Percentiles rank a stretch among this genome's conserved stretches.
Conservation (phyloP, 2,797 vertebrate species). For the Cheirogaleus major region DNA sequence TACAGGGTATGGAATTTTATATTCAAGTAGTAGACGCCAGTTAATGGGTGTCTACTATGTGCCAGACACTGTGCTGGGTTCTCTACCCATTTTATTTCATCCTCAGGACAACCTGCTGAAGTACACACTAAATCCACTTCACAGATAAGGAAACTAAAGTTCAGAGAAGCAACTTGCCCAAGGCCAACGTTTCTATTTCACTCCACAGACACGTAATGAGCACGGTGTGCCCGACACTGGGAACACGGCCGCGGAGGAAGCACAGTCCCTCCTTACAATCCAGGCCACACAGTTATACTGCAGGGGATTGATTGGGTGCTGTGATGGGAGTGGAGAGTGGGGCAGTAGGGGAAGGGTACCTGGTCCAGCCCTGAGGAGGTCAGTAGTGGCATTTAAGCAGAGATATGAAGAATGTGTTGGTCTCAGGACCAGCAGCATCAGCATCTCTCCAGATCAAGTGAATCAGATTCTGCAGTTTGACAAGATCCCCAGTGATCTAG, state of each 20-base stretch:
- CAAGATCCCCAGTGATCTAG: not conserved
- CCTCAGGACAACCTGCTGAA: not conserved
- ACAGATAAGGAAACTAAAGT: not conserved
- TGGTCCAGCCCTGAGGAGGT: not conserved
- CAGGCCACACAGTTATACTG: fast-evolving
- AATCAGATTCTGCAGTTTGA: not conserved
- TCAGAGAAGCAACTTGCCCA: not conserved
- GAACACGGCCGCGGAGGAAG: fast-evolving
- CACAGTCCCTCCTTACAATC: too few species aligned
- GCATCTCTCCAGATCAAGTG: not conserved
- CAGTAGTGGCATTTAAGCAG: not conserved
- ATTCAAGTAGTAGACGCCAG: not conserved
- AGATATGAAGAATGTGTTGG: not conserved
- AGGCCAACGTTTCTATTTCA: not conserved
- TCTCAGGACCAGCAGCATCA: too few species aligned
- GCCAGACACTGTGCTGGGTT: not conserved
- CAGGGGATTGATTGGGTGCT: not conserved
- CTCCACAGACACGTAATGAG: not conserved
- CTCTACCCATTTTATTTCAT: not conserved
- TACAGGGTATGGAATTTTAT: not conserved
- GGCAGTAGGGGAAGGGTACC: fast-evolving
- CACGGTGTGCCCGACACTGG: not conserved
- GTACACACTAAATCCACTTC: not conserved
- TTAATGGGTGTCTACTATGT: not conserved
- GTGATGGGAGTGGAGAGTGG: not conserved